phyloP scores from a whole-genome alignment of 1,140 invertebrate species.

The Medauroidea extradentata region DNA sequence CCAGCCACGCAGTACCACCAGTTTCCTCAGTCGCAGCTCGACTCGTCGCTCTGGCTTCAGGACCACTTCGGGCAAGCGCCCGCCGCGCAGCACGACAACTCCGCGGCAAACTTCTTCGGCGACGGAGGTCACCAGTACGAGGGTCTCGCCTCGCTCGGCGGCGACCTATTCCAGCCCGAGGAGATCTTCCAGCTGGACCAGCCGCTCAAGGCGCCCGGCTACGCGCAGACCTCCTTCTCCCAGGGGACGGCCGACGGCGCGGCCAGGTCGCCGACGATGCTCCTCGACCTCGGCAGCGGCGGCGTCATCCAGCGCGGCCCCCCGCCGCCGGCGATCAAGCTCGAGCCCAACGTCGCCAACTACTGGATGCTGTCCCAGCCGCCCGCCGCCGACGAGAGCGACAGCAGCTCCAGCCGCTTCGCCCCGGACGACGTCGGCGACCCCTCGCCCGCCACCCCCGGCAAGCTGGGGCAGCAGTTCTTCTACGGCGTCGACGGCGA shows the following conservation, averaged over 20 bases:
- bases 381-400: constrained; percentile 8
- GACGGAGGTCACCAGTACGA: constrained; percentile 42
- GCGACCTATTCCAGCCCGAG: constrained; percentile 70
- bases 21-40: constrained; percentile 18
- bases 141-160: constrained; percentile 48
- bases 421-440: neutral
- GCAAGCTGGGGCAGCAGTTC: too few species aligned
- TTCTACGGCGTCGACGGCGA: too few species aligned
- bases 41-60: constrained; percentile 24
- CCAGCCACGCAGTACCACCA: constrained; percentile 31
- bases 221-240: neutral
- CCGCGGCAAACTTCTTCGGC: constrained; percentile 15
- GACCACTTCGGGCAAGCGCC: constrained; percentile 10
- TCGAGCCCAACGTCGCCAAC: constrained; percentile 1
- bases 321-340: neutral
- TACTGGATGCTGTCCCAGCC: constrained; percentile 7
- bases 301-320: constrained; percentile 24
- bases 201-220: constrained; percentile 46
- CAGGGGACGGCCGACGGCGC: constrained; percentile 34
- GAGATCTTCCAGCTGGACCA: constrained; percentile 74
- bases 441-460: neutral
- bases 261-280: constrained; percentile 58
- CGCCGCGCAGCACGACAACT: constrained; percentile 21
- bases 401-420: constrained; percentile 10
- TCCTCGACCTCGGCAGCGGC: constrained; percentile 65